Percentiles rank a stretch among this genome's conserved stretches.
These are phyloP conservation scores for Macropodus opercularis DNA, from an alignment of 2,797 vertebrate species.

Conservation along the genomic window DNA sequence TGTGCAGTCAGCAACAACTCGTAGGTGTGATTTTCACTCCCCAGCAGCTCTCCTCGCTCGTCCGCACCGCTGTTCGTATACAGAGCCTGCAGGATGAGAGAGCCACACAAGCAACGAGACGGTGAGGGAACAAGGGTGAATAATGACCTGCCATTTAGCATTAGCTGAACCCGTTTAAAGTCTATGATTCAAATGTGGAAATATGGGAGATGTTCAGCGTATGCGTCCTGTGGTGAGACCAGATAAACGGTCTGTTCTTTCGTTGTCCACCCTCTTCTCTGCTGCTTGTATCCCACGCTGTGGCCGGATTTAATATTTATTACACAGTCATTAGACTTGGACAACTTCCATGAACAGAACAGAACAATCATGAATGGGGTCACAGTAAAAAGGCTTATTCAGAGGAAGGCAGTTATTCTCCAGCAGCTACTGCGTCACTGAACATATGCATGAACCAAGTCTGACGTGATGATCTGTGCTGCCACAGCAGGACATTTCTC, in stretches of 20 bases:
- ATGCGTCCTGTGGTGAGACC: conserved; percentile 1
- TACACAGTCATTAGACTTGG: conserved; percentile 34
- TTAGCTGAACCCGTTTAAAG: not conserved
- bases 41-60: conserved; percentile 76
- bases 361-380: not conserved
- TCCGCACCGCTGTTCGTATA: conserved; percentile 82
- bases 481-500: not conserved
- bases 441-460: not conserved
- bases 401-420: not conserved
- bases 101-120: not conserved
- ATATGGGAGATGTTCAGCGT: not conserved
- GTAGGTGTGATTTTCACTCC: conserved; percentile 92
- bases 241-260: conserved; percentile 7
- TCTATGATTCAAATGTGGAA: not conserved
- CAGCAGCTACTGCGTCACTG: no score
- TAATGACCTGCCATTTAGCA: not conserved
- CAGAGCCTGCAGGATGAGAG: conserved; percentile 72
- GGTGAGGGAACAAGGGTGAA: not conserved
- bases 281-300: not conserved
- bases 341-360: conserved; percentile 18
- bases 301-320: conserved; percentile 56
- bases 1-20: conserved; percentile 92
- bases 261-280: conserved; percentile 6
- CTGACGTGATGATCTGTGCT: not conserved
- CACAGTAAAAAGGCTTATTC: not conserved